Evolutionary conservation across 2,888 invertebrate genomes (phyloP).

Genomic region (Calameuta filiformis): DNA sequence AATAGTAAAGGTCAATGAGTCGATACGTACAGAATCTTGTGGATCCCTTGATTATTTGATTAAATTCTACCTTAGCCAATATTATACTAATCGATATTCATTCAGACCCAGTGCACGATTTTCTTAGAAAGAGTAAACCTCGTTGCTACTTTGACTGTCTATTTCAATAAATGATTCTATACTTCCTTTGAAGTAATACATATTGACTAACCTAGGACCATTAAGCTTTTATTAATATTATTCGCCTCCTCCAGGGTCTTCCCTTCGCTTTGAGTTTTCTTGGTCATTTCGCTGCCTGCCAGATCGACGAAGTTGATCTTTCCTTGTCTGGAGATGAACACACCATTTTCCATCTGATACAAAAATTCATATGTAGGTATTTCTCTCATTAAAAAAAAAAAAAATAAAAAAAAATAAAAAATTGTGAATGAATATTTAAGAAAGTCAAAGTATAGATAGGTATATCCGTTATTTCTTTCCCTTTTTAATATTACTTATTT

Average conservation of each 20-base stretch:
- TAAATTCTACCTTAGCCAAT: not conserved
- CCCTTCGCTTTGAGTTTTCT: slow-evolving; percentile 87
- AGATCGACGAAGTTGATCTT: slow-evolving; percentile 96
- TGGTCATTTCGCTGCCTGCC: slow-evolving; percentile 97
- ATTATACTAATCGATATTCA: not conserved
- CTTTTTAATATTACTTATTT: slow-evolving; percentile 10
- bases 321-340: slow-evolving; percentile 90
- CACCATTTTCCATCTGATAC: slow-evolving; percentile 73
- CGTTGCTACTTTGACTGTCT: not conserved
- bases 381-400: no score
- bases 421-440: slow-evolving; percentile 8
- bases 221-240: slow-evolving; percentile 94
- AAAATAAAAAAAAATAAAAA: no score
- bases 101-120: not conserved
- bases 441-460: not conserved
- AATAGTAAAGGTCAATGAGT: not conserved
- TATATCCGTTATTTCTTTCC: not conserved
- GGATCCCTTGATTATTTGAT: not conserved
- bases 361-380: not conserved
- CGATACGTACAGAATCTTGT: not conserved
- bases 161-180: not conserved
- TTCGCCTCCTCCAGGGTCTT: slow-evolving; percentile 94
- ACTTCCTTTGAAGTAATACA: not conserved
- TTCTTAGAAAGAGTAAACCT: not conserved
- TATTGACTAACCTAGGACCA: slow-evolving; percentile 82